Evolutionary conservation across 2,888 invertebrate species (phyloP).

Genomic region (Tetropium fuscum): DNA sequence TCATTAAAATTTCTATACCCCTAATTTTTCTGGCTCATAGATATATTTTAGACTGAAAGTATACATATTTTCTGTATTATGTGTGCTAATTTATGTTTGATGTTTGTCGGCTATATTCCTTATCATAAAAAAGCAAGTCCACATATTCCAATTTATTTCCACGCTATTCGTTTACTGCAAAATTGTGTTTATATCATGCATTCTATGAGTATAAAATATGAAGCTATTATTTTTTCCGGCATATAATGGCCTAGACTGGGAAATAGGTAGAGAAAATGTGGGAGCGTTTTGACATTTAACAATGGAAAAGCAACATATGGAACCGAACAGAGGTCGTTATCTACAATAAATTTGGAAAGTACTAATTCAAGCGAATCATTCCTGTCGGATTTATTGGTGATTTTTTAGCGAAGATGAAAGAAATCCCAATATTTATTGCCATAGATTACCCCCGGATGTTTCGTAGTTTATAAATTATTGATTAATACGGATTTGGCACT

Average conservation of each 20-base stretch:
- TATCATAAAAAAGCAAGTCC: too few species aligned
- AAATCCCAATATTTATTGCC: conserved; percentile 41
- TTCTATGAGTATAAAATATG: conserved; percentile 41
- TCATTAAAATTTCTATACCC: too few species aligned
- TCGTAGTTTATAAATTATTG: conserved; percentile 36
- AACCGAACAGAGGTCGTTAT: conserved; percentile 39
- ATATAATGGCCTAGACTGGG: conserved; percentile 37
- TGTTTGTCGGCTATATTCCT: too few species aligned
- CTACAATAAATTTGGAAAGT: conserved; percentile 45
- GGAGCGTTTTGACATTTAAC: conserved; percentile 42
- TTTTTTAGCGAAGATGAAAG: conserved; percentile 40
- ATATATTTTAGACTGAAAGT: too few species aligned
- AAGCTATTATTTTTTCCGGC: conserved; percentile 42
- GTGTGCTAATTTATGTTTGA: too few species aligned
- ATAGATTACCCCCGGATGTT: conserved; percentile 26
- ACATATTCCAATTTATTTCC: too few species aligned
- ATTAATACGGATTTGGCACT: neutral
- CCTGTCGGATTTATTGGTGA: conserved; percentile 42
- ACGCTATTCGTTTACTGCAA: too few species aligned
- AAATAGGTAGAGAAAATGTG: conserved; percentile 33
- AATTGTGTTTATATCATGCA: conserved; percentile 34
- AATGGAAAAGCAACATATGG: conserved; percentile 44
- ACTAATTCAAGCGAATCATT: conserved; percentile 47
- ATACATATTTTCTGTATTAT: too few species aligned
- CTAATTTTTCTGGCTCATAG: too few species aligned